These are phyloP conservation scores for Seison nebaliae DNA, from an alignment of 1,140 invertebrate genomes.

Conservation along the genomic window DNA sequence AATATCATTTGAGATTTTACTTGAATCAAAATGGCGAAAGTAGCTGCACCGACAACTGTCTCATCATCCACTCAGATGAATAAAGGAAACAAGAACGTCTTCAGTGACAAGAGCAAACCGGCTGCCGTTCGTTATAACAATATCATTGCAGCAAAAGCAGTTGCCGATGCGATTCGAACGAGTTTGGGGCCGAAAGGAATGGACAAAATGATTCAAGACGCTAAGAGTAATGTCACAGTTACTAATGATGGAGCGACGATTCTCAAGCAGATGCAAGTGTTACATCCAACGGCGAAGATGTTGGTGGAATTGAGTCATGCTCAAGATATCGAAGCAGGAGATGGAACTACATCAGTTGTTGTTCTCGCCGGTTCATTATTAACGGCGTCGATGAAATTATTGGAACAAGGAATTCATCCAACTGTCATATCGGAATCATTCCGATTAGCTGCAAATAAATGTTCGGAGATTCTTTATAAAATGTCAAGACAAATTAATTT, in stretches of 20 bases:
- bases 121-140: slow-evolving; percentile 50
- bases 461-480: slow-evolving; percentile 51
- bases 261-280: slow-evolving; percentile 89
- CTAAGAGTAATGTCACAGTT: slow-evolving; percentile 90
- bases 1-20: too few relatives aligned
- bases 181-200: slow-evolving; percentile 90
- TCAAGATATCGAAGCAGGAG: slow-evolving; percentile 93
- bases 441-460: slow-evolving; percentile 55
- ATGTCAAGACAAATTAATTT: slow-evolving; percentile 67
- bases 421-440: slow-evolving; percentile 87
- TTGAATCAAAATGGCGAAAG: not conserved
- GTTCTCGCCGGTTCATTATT: slow-evolving; percentile 76
- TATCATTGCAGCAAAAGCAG: slow-evolving; percentile 89
- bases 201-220: slow-evolving; percentile 98
- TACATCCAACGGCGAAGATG: slow-evolving; percentile 98
- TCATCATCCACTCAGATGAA: too few relatives aligned
- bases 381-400: slow-evolving; percentile 67
- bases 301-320: slow-evolving; percentile 49
- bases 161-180: slow-evolving; percentile 88
- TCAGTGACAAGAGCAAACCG: slow-evolving; percentile 6
- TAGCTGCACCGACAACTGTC: not conserved
- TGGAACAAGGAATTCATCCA: slow-evolving; percentile 71
- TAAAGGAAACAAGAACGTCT: not conserved
- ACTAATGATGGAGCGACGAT: slow-evolving; percentile 99
- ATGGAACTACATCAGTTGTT: slow-evolving; percentile 90